Percentiles rank a stretch among this genome's conserved stretches.
phyloP scores from a whole-genome alignment of 1,140 invertebrate species.

The Atta texana region DNA sequence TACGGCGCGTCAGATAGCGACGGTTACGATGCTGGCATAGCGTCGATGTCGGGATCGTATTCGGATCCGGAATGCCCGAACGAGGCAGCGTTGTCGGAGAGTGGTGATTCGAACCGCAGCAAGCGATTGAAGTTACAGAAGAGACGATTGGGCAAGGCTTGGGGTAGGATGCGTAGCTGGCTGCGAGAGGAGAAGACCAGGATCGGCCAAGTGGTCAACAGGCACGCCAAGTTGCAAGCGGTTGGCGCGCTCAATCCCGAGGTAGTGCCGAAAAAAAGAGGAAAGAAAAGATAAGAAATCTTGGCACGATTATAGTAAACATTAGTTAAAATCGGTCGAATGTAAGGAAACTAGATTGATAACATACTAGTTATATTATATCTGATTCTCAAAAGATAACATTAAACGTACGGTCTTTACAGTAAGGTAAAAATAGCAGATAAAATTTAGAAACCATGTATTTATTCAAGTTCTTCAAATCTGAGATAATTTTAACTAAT shows the following conservation, averaged over 20 bases:
- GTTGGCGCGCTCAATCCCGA: constrained; percentile 78
- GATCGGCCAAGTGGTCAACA: constrained; percentile 85
- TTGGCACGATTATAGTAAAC: neutral
- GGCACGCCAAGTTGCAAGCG: constrained; percentile 85
- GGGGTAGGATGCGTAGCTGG: constrained; percentile 86
- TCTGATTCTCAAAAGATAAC: neutral
- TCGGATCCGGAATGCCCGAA: constrained; percentile 75
- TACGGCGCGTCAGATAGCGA: constrained; percentile 61
- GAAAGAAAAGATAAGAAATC: neutral
- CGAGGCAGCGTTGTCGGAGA: constrained; percentile 58
- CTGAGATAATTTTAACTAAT: constrained; percentile 8
- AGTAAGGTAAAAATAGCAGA: neutral
- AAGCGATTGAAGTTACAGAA: constrained; percentile 81
- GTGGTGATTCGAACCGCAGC: neutral
- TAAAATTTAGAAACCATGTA: neutral
- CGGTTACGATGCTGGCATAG: constrained; percentile 58
- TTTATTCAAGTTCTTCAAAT: neutral
- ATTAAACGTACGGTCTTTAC: neutral
- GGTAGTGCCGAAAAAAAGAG: constrained; percentile 5
- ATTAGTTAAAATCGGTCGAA: neutral
- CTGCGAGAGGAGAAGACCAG: constrained; percentile 85
- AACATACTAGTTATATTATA: too few relatives aligned
- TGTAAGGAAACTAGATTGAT: neutral
- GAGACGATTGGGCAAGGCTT: constrained; percentile 85
- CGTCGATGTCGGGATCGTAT: constrained; percentile 67